phyloP scores from a whole-genome alignment of 2,888 invertebrate species.

The Chamaedrilus cognettii region DNA sequence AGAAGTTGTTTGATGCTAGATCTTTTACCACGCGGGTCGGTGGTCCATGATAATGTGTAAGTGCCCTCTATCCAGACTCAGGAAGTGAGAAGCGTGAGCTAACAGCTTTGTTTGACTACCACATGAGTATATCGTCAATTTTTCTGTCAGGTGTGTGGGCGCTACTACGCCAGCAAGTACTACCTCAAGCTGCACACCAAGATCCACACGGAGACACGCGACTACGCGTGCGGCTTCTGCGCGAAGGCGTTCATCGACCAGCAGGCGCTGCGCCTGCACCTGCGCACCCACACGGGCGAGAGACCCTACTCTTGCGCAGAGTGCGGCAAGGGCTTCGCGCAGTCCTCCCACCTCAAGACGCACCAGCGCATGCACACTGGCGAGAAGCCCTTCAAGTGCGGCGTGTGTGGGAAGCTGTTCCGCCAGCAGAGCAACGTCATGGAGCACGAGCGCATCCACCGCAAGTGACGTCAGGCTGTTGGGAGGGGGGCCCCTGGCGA shows the following conservation, averaged over 20 bases:
- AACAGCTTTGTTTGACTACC: no score
- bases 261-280: constrained; percentile 26
- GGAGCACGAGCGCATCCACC: constrained; percentile 25
- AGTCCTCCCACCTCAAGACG: constrained; percentile 24
- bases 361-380: constrained; percentile 24
- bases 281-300: constrained; percentile 26
- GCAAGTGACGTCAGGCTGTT: no score
- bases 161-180: constrained; percentile 1
- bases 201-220: constrained; percentile 23
- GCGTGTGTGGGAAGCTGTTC: constrained; percentile 24
- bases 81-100: no score
- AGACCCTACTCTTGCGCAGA: constrained; percentile 21
- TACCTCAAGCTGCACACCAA: constrained; percentile 23
- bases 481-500: no score
- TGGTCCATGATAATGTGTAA: no score
- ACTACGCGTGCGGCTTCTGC: constrained; percentile 21
- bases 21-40: no score
- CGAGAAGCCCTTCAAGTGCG: constrained; percentile 24
- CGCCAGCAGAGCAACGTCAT: constrained; percentile 24
- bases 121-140: no score
- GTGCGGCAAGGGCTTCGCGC: constrained; percentile 16
- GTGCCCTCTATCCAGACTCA: no score
- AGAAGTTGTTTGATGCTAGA: no score
- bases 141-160: constrained; percentile 8
- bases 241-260: constrained; percentile 24